phyloP scores from a whole-genome alignment of 2,113 vertebrate species.

The Hyla sarda region DNA sequence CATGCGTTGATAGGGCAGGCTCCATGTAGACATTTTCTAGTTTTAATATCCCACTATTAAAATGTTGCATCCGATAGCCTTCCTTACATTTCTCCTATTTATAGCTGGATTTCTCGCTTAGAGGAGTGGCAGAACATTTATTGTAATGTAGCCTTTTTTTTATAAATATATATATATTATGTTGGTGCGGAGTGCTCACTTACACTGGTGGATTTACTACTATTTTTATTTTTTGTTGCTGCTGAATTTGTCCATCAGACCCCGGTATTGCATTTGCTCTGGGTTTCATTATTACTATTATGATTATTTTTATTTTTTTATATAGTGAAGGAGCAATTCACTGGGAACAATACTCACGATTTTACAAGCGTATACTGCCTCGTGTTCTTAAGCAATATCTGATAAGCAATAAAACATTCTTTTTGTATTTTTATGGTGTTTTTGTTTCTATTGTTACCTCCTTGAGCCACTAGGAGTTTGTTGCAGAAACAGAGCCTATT shows the following conservation, averaged over 20 bases:
- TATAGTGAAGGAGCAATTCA: neutral
- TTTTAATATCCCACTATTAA: slow-evolving; percentile 19
- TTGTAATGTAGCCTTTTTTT: slow-evolving; percentile 46
- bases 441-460: no score
- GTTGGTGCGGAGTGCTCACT: slow-evolving; percentile 32
- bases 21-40: slow-evolving; percentile 41
- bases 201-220: slow-evolving; percentile 24
- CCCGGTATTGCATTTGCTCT: neutral
- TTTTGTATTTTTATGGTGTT: slow-evolving; percentile 2
- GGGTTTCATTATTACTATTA: no score
- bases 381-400: slow-evolving; percentile 43
- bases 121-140: slow-evolving; percentile 47
- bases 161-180: slow-evolving; percentile 40
- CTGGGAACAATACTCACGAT: slow-evolving; percentile 22
- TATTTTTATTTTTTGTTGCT: slow-evolving; percentile 16
- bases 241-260: slow-evolving; percentile 33
- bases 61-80: slow-evolving; percentile 16
- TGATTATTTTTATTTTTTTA: neutral
- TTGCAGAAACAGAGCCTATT: no score
- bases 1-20: neutral
- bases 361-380: neutral
- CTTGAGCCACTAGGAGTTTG: no score
- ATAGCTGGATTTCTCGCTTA: slow-evolving; percentile 45
- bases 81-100: slow-evolving; percentile 33
- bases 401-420: slow-evolving; percentile 46